A percentile compares a stretch with the other conserved stretches of the same genome.
Evolutionary conservation across 2,888 invertebrate genomes (phyloP).

Genomic region (Baronia brevicornis): DNA sequence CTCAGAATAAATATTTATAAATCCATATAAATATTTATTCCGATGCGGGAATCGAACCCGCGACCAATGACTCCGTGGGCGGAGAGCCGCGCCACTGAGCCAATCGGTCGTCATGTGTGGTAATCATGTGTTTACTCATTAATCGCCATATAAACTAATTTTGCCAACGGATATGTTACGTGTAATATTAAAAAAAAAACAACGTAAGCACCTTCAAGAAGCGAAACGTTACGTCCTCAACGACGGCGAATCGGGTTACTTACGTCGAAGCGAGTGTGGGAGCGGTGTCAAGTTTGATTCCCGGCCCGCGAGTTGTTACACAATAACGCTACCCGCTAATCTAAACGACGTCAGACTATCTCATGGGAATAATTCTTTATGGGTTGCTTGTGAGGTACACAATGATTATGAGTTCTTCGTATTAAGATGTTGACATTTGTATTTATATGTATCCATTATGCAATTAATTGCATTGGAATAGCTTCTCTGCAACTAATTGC

Average conservation of each 20-base stretch:
- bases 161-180: too few species aligned
- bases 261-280: slow-evolving; percentile 16
- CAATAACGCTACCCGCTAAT: slow-evolving; percentile 10
- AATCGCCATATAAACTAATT: too few species aligned
- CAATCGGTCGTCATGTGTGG: too few species aligned
- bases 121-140: too few species aligned
- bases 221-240: not conserved
- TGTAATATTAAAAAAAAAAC: too few species aligned
- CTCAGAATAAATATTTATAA: too few species aligned
- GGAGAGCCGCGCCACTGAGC: too few species aligned
- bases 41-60: too few species aligned
- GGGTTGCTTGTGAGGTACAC: not conserved
- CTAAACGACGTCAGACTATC: slow-evolving; percentile 5
- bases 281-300: slow-evolving; percentile 15
- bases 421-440: not conserved
- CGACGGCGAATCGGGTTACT: slow-evolving; percentile 5
- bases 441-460: not conserved
- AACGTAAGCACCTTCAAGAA: not conserved
- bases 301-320: slow-evolving; percentile 11
- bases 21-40: too few species aligned
- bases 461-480: too few species aligned
- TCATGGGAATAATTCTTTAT: slow-evolving; percentile 7
- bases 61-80: too few species aligned
- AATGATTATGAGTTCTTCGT: not conserved
- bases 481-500: too few species aligned